A percentile compares a stretch with the other conserved stretches of the same genome.
These are phyloP conservation scores for Equus przewalskii DNA, from an alignment of 2,113 vertebrate species.

Conservation along the genomic window DNA sequence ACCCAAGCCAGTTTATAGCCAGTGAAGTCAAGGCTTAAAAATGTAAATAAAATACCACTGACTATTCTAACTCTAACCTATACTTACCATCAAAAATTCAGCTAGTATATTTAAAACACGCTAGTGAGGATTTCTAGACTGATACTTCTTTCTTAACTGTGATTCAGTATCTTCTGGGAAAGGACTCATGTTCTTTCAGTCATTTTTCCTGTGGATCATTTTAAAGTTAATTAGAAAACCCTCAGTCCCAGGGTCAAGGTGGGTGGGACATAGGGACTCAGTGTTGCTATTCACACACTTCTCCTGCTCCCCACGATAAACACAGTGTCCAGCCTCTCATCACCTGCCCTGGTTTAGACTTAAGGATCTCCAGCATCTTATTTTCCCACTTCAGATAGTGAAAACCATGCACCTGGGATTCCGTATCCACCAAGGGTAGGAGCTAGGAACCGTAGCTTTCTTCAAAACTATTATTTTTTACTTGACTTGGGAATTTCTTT, in stretches of 20 bases:
- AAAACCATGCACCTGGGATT: not conserved
- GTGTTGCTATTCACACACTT: too few species aligned
- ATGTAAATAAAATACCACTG: not conserved
- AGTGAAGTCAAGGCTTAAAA: not conserved
- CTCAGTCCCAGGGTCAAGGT: not conserved
- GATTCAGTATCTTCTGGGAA: not conserved
- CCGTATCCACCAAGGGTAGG: not conserved
- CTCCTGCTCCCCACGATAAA: not conserved
- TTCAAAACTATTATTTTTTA: not conserved
- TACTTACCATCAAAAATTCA: not conserved
- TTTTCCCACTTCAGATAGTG: not conserved
- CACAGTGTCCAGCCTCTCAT: not conserved
- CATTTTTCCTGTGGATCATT: not conserved
- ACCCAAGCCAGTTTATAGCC: not conserved
- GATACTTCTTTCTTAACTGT: not conserved
- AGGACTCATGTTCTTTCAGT: not conserved
- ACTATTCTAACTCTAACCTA: not conserved
- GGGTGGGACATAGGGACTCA: not conserved
- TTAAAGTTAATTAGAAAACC: constrained; percentile 15
- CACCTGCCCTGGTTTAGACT: not conserved
- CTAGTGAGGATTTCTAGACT: not conserved
- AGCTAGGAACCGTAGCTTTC: not conserved
- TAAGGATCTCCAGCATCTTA: not conserved
- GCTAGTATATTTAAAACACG: not conserved
- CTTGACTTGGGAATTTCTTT: not conserved